A percentile compares a stretch with the other conserved stretches of the same genome.
Conservation (phyloP, 2,888 invertebrate genomes). For the Plebejus anna region DNA sequence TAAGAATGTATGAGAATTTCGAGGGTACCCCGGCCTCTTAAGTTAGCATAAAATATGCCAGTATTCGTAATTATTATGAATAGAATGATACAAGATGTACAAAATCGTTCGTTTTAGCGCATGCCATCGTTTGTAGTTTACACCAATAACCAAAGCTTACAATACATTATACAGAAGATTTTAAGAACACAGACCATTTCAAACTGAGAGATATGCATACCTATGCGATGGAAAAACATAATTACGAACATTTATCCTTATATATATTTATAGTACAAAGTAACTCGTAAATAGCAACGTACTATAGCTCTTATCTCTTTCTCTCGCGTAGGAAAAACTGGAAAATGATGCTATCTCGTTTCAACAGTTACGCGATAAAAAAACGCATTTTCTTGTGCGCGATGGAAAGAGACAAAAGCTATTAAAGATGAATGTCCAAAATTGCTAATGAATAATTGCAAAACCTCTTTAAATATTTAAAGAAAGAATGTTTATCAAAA, state of each 20-base stretch:
- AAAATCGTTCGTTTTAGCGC: slow-evolving; percentile 10
- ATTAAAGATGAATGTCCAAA: too few species aligned
- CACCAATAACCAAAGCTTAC: background rate
- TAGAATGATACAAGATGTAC: background rate
- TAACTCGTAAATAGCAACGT: background rate
- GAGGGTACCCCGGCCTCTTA: background rate
- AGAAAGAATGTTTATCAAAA: background rate
- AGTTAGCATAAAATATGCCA: background rate
- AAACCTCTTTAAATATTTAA: background rate
- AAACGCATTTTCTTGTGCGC: too few species aligned
- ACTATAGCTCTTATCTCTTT: too few species aligned
- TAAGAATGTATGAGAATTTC: too few species aligned
- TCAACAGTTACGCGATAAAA: too few species aligned
- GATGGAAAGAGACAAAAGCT: too few species aligned
- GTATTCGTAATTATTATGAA: background rate
- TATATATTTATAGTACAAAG: background rate
- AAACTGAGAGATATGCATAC: slow-evolving; percentile 1
- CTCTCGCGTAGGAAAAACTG: too few species aligned
- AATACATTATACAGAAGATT: background rate
- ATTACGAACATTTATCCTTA: background rate
- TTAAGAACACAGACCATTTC: background rate
- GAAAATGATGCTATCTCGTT: too few species aligned
- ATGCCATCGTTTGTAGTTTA: background rate
- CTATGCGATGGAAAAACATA: background rate
- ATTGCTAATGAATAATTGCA: background rate